Evolutionary conservation across 2,888 invertebrate genomes (phyloP).

Genomic region (Onchidella celtica): DNA sequence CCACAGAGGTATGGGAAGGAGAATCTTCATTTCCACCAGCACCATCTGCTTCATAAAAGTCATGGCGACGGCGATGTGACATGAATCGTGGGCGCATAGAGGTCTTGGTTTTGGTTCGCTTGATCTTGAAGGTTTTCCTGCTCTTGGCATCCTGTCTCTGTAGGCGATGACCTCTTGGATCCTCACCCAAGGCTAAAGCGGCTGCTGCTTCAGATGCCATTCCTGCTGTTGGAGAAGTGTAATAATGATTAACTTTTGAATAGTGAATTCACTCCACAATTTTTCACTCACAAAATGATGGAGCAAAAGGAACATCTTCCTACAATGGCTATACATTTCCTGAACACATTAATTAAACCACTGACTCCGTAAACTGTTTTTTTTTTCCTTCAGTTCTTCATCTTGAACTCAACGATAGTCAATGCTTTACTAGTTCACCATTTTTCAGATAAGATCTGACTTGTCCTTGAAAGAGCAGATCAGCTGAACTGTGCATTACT

Average conservation of each 20-base stretch:
- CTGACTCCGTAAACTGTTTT: too few species aligned
- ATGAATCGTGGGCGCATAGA: conserved; percentile 62
- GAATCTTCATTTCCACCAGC: conserved; percentile 52
- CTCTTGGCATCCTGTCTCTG: conserved; percentile 96
- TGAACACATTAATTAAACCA: too few species aligned
- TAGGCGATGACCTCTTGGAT: conserved; percentile 82
- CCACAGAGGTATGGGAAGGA: conserved; percentile 49
- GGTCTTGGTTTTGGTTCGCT: conserved; percentile 72
- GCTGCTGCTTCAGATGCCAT: conserved; percentile 27
- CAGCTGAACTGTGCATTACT: too few species aligned
- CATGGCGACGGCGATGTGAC: conserved; percentile 59
- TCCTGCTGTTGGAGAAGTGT: conserved; percentile 21
- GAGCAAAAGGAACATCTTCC: too few species aligned
- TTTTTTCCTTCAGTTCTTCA: too few species aligned
- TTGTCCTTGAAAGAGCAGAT: too few species aligned
- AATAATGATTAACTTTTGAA: conserved; percentile 1
- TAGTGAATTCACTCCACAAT: too few species aligned
- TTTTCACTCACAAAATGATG: too few species aligned
- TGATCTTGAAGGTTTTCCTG: conserved; percentile 91
- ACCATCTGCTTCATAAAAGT: conserved; percentile 63
- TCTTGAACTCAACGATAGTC: too few species aligned
- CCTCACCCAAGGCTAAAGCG: conserved; percentile 54
- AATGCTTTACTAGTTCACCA: too few species aligned
- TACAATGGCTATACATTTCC: too few species aligned
- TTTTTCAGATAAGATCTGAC: too few species aligned